Percentiles rank a stretch among this genome's conserved stretches.
These are phyloP conservation scores for Amphiprion clarkii DNA, from an alignment of 2,797 vertebrate genomes.

Conservation along the genomic window DNA sequence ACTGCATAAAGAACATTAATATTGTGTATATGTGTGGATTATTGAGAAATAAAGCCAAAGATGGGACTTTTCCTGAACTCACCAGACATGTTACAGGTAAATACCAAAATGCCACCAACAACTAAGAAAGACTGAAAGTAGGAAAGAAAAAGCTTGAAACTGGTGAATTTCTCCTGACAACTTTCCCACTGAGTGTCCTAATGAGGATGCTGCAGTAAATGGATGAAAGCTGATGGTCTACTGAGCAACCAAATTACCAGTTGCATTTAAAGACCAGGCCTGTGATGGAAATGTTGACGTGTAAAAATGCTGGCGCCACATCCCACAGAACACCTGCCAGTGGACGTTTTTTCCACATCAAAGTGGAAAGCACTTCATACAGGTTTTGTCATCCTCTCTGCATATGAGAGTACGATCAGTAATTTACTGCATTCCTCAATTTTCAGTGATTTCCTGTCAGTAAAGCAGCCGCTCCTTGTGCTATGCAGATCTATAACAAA, in stretches of 20 bases:
- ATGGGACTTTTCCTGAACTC: constrained; percentile 5
- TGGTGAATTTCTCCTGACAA: constrained; percentile 19
- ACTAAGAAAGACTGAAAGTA: not conserved
- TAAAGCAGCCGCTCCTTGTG: constrained; percentile 20
- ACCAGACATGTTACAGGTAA: constrained; percentile 24
- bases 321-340: constrained; percentile 15
- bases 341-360: constrained; percentile 11
- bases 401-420: not conserved
- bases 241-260: constrained; percentile 46
- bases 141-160: not conserved
- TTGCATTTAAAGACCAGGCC: constrained; percentile 26
- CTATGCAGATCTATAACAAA: constrained; percentile 52
- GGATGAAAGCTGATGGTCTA: constrained; percentile 56
- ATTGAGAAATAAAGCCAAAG: constrained; percentile 22
- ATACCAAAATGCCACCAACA: constrained; percentile 13
- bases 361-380: constrained; percentile 12
- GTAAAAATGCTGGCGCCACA: constrained; percentile 16
- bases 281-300: constrained; percentile 31
- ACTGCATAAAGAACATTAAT: not conserved
- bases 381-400: not conserved
- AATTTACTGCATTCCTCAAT: constrained; percentile 7
- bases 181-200: constrained; percentile 3
- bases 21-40: constrained; percentile 11
- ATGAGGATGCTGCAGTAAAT: constrained; percentile 4
- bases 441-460: constrained; percentile 31